Evolutionary conservation across 2,797 vertebrate species (phyloP), one percentile per base, ranked within the genome.

Genomic region (Macropodus opercularis): DNA sequence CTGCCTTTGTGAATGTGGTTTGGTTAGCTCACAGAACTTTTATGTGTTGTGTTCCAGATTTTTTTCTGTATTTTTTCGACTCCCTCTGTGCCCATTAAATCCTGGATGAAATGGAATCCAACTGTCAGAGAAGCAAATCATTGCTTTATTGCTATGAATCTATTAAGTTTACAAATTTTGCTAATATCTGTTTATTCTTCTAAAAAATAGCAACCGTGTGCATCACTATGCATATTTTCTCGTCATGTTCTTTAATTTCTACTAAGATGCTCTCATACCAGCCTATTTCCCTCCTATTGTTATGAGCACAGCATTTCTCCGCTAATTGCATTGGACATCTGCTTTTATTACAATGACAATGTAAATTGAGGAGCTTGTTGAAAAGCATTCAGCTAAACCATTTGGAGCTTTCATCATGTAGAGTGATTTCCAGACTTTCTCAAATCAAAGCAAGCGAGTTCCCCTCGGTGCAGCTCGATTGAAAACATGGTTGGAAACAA

Each of bases 401-500:
- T 57, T 75, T 54, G 13, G 39, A 29, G 61, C 24, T 35, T 62
- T 72, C 34, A 58, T 69, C 41, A 10, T 55, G 41, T 43, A 24
- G 17, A 69, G 55, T 58, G 32, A 79, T 79, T 79, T 80, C 23
- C 29, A 14, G 46, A 52, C 18, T 72, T 77, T 66, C 51, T 42
- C 2, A 63, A 81, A 75, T 83, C 58, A 75, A 86, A 80, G 67
- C 48, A 5, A 40, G 64, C 42, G 15, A 52, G 56, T 66, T 69
- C 34, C 63, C 57, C 14, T 65, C 13, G 2, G 63, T 29, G 39
- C 35, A 29, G 38, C 62, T 63, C 56, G 17, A 58, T 67, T 77
- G 61, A 70, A 83, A 79, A 69, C 64, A 67, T 54, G 53, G 57
- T 58, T 57, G 55, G 70, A 70, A 85, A 77, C 75, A 81, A 67